These are phyloP conservation scores for Bambusicola thoracicus DNA, from an alignment of 2,113 vertebrate genomes.

Conservation along the genomic window DNA sequence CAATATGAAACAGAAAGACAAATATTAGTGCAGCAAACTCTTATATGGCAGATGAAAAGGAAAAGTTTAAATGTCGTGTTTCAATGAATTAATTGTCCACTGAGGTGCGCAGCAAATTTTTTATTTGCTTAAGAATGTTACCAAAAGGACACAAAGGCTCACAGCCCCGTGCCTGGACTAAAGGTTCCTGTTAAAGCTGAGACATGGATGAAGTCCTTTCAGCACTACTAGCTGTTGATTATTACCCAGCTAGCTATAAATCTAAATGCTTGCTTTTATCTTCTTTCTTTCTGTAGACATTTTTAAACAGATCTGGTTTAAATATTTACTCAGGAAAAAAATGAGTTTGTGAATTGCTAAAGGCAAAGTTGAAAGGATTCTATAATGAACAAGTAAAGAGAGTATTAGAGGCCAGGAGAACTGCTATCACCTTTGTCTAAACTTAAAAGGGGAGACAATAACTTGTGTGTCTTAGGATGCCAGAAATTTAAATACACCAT, in stretches of 20 bases:
- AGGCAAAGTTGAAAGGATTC: conserved; percentile 74
- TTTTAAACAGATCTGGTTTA: conserved; percentile 76
- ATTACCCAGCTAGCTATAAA: conserved; percentile 75
- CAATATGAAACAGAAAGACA: conserved; percentile 51
- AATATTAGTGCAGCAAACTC: conserved; percentile 57
- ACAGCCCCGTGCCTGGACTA: conserved; percentile 45
- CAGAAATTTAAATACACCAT: conserved; percentile 48
- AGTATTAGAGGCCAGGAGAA: conserved; percentile 39
- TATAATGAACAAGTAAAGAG: conserved; percentile 67
- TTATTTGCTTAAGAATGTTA: conserved; percentile 45
- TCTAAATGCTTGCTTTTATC: conserved; percentile 73
- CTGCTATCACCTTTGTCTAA: conserved; percentile 52
- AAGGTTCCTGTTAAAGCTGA: conserved; percentile 14
- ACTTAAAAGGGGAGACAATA: conserved; percentile 44
- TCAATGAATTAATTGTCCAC: conserved; percentile 47
- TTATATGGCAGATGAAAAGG: conserved; percentile 48
- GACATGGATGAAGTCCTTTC: conserved; percentile 47
- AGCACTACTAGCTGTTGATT: conserved; percentile 68
- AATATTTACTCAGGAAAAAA: conserved; percentile 80
- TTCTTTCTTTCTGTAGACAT: conserved; percentile 62
- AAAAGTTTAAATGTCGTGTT: conserved; percentile 49
- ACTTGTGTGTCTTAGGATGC: conserved; percentile 50
- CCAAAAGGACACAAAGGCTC: conserved; percentile 40
- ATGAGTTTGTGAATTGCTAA: conserved; percentile 63
- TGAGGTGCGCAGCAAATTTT: conserved; percentile 34